These are phyloP conservation scores for Origma solitaria DNA, from an alignment of 2,113 vertebrate genomes.

Conservation along the genomic window DNA sequence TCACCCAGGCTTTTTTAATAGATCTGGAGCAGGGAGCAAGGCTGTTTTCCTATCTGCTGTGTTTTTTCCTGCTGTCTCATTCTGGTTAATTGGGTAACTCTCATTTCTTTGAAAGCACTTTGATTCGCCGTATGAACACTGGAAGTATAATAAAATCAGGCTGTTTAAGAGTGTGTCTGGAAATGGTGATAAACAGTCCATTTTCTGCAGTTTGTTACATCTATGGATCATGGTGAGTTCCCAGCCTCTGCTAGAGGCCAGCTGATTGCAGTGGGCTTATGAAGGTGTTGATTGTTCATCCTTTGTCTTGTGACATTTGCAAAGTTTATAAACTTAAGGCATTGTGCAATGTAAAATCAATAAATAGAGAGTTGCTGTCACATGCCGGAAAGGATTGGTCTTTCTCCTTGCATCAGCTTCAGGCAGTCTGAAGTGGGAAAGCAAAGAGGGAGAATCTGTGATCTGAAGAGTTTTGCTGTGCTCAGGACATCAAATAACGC, in stretches of 20 bases:
- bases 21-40: background rate
- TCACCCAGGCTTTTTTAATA: background rate
- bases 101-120: conserved; percentile 45
- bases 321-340: background rate
- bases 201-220: background rate
- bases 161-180: conserved; percentile 58
- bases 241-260: background rate
- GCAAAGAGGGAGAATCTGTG: background rate
- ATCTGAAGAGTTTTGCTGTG: background rate
- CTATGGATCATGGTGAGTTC: background rate
- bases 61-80: conserved; percentile 4
- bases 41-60: background rate
- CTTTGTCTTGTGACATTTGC: background rate
- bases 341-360: background rate
- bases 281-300: background rate
- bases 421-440: background rate
- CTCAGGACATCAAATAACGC: background rate
- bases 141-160: conserved; percentile 51
- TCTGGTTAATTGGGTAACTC: conserved; percentile 40
- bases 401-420: background rate
- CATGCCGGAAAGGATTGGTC: background rate
- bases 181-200: conserved; percentile 17
- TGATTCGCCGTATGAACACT: conserved; percentile 26
- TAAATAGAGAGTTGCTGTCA: background rate
- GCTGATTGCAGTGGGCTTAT: background rate